Evolutionary conservation across 2,113 vertebrate genomes (phyloP).

Genomic region (Atrichornis clamosus): DNA sequence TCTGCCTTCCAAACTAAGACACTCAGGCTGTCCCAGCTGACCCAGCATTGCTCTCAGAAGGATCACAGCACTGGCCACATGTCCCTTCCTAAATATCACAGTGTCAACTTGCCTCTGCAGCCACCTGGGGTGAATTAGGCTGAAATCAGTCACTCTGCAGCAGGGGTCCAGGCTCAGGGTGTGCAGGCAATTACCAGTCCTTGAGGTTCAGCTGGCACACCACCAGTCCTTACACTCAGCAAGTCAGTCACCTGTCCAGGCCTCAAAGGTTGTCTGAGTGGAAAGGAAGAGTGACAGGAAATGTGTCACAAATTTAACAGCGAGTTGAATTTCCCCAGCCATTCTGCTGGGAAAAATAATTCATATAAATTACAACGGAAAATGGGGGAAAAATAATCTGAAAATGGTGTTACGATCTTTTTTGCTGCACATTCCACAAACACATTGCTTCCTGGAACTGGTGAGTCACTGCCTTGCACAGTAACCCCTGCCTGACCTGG

Average conservation of each 20-base stretch:
- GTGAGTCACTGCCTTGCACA: not conserved
- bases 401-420: not conserved
- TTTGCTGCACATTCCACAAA: not conserved
- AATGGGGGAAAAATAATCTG: fast-evolving
- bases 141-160: not conserved
- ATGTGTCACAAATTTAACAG: not conserved
- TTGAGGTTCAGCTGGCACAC: not conserved
- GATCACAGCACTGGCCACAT: not conserved
- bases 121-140: not conserved
- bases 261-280: not conserved
- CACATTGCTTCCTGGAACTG: not conserved
- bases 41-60: not conserved
- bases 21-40: not conserved
- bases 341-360: not conserved
- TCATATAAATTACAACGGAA: not conserved
- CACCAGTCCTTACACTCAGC: not conserved
- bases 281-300: not conserved
- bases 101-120: not conserved
- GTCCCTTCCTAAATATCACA: not conserved
- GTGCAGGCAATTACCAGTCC: not conserved
- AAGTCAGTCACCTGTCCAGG: not conserved
- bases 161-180: not conserved
- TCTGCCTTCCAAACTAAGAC: too few relatives aligned
- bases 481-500: not conserved
- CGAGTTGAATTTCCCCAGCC: not conserved